Evolutionary conservation across 1,140 invertebrate species (phyloP), one percentile per base, ranked within the genome.

Genomic region (Drosophila mayri): DNA sequence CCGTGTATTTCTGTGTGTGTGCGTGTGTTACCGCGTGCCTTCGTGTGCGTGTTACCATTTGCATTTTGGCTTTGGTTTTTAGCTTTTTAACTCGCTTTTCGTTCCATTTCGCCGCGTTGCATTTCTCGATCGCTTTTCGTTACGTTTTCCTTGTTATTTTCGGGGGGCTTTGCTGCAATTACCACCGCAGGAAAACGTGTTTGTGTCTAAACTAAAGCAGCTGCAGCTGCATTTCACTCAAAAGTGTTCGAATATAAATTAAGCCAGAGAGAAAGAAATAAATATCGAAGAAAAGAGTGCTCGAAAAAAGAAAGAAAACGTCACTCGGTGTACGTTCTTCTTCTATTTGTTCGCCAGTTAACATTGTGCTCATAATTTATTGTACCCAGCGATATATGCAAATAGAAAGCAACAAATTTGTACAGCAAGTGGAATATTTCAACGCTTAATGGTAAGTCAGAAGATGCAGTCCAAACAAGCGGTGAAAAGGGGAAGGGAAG

Each of bases 341-440:
- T 65, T 65, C 66, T 82, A 68, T 86, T 86, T 79, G 68, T 81
- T 81, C 58, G 52, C 74, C 54, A 72, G 81, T 87, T 86, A 86
- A 86, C 83, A 87, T 66, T 82, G 76, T 87, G 84, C 67, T 84
- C 80, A 80, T 88, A 88, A 88, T 80, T 88, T 62, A 64, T 59
- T 64, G 62, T 76, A 50, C 58, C 57, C 60, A 66, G 62, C 59
- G 35, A 71, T 68, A 78, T 78, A 78, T 78, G 76, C 74, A 82
- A 82, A 82, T 82, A 82, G 79, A 82, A 82, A 82, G 79, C 79
- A 68, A 82, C 74, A 73, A 77, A 73, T 71, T 40, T 65, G 46
- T 58, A 41, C 74, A 77, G 46, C 61, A 63, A 83, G 68, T 63
- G 78, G 72, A 80, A 73, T 79, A 73, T 58, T 75, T 72, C 66